Conservation (phyloP, 2,888 invertebrate genomes). For the Harmothoe impar region DNA sequence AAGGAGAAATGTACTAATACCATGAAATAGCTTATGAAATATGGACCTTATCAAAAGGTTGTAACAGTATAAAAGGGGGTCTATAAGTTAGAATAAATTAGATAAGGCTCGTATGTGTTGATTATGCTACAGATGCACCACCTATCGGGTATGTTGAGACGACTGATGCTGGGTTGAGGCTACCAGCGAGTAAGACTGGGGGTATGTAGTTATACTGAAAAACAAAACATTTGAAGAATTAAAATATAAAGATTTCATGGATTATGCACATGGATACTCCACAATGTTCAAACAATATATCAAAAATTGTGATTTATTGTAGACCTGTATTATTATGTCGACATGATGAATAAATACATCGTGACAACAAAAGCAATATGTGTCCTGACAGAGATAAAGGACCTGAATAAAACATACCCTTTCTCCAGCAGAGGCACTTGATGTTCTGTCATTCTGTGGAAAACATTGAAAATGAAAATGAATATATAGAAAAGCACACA, state of each 20-base stretch:
- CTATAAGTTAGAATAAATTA: no score
- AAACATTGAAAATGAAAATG: neutral
- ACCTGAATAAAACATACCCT: neutral
- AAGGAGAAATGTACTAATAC: no score
- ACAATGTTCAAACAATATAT: no score
- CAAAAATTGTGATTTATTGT: no score
- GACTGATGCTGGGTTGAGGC: neutral
- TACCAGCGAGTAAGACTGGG: neutral
- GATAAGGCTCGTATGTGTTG: neutral
- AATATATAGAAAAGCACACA: neutral
- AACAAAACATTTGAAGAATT: neutral
- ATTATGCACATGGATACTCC: no score
- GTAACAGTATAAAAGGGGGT: no score
- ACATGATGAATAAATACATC: neutral
- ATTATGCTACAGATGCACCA: neutral
- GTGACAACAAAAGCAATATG: neutral
- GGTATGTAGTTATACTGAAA: slow-evolving; percentile 6
- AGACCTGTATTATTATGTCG: no score
- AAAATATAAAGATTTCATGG: no score
- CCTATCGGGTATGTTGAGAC: neutral
- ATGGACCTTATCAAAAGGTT: no score
- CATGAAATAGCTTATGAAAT: no score
- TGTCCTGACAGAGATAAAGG: neutral
- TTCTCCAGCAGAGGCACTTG: neutral
- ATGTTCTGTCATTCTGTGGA: neutral